Base-by-base conservation (phyloP, 1,140 invertebrate genomes). In the Magallana ariakensis region DNA sequence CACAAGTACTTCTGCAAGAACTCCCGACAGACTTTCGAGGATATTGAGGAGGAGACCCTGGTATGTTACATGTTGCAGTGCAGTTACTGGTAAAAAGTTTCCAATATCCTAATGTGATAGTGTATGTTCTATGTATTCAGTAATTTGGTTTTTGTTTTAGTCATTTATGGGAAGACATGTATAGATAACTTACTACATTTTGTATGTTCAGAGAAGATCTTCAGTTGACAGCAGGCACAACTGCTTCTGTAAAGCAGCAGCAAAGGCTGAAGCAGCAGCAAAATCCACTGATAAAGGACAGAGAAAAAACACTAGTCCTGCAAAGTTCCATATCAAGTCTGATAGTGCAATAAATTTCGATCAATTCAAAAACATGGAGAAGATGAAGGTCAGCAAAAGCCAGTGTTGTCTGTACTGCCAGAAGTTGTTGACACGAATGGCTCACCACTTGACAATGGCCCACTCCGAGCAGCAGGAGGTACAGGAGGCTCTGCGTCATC, bases 321-420 rank as follows among this genome's bases (percentile, higher is more conserved):
- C n/a, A 22, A 66, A 66, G 10, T 66, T 19, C 22, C 62, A 66
- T 9, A 22, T 66, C 19, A 66, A 22, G 4, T 19, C 16, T n/a
- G 62, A 66, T 66, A 22, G 62, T 22, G 62, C 62, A 10, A 19
- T 66, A n/a, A 66, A 19, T 22, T 66, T 66, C 19, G 22, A 66
- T 22, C 62, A 66, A 22, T 19, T 9, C 19, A 22, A 22, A 22
- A 66, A 66, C n/a, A 19, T 19, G n/a, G 62, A 22, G 15, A 66
- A 22, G 22, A 9, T 10, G 16, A 22, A 19, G 16, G 16, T 66
- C 5, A n/a, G 22, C 16, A 66, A 66, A 22, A 66, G 62, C n/a
- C n/a, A 66, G n/a, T 66, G 62, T 66, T 66, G 62, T 22, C 16
- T 66, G n/a, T 66, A n/a, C 22, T 66, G 62, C 22, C 62, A 66